Conservation (phyloP, 2,797 vertebrate genomes). For the Anniella stebbinsi region DNA sequence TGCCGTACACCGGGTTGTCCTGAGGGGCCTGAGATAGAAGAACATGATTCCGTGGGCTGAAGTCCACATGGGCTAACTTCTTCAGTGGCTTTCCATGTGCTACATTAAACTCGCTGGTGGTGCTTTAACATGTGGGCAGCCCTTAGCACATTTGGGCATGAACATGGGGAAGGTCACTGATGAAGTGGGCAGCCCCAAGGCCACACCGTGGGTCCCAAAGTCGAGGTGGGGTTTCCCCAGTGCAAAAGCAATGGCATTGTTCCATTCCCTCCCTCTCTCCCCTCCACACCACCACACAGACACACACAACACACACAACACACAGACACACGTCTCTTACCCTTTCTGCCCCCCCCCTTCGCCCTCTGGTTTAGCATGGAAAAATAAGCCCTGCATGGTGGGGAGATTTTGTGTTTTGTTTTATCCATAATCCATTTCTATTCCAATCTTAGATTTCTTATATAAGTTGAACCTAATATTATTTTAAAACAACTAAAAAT, state of each 20-base stretch:
- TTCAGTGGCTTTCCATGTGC: neutral
- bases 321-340: too few species aligned
- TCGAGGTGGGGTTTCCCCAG: neutral
- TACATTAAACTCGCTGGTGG: too few species aligned
- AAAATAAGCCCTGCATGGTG: too few species aligned
- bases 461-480: slow-evolving; percentile 1
- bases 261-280: too few species aligned
- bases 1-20: too few species aligned
- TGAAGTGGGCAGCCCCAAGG: neutral
- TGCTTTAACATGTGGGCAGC: neutral
- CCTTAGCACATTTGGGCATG: neutral
- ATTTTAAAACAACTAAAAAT: slow-evolving; percentile 8
- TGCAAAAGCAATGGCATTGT: neutral
- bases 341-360: too few species aligned
- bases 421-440: neutral
- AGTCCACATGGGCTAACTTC: neutral
- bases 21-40: neutral
- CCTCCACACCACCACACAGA: too few species aligned
- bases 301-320: too few species aligned
- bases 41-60: too few species aligned
- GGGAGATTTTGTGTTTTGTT: neutral
- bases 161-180: neutral
- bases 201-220: neutral
- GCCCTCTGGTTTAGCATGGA: neutral
- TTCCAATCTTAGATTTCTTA: slow-evolving; percentile 1